These are phyloP conservation scores for Sarcophaga peregrina DNA, from an alignment of 1,140 invertebrate genomes.

Conservation along the genomic window DNA sequence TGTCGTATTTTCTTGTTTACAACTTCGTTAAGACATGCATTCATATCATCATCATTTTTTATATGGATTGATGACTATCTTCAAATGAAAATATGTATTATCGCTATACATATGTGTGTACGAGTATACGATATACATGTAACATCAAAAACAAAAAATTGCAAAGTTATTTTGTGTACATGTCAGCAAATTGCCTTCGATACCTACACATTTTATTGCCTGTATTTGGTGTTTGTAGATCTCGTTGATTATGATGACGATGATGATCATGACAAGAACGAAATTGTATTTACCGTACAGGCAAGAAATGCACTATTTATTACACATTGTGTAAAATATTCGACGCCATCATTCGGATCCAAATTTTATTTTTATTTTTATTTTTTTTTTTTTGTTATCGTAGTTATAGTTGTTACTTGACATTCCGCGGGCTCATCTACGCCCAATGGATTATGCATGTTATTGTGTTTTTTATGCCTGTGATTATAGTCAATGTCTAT, in stretches of 20 bases:
- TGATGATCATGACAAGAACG: slow-evolving; percentile 8
- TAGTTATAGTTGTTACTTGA: slow-evolving; percentile 30
- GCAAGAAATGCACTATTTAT: slow-evolving; percentile 33
- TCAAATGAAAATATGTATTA: not conserved
- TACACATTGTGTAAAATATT: slow-evolving; percentile 41
- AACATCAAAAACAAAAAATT: not conserved
- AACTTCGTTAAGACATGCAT: not conserved
- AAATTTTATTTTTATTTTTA: too few species aligned
- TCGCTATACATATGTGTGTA: too few species aligned
- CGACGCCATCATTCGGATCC: slow-evolving; percentile 34
- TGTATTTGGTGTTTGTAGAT: not conserved
- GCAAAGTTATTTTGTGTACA: slow-evolving; percentile 36
- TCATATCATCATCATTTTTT: not conserved
- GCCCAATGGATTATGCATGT: slow-evolving; percentile 38
- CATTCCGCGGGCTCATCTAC: slow-evolving; percentile 37
- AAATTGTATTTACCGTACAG: slow-evolving; percentile 11
- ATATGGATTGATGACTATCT: slow-evolving; percentile 27
- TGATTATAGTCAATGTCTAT: slow-evolving; percentile 26
- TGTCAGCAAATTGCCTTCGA: slow-evolving; percentile 38
- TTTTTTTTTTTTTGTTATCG: not conserved
- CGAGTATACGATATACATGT: not conserved
- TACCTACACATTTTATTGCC: slow-evolving; percentile 38
- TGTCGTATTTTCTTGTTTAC: not conserved
- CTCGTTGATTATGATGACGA: slow-evolving; percentile 22
- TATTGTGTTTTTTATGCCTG: not conserved